phyloP scores from a whole-genome alignment of 2,888 invertebrate genomes.

The Rosalia funebris region DNA sequence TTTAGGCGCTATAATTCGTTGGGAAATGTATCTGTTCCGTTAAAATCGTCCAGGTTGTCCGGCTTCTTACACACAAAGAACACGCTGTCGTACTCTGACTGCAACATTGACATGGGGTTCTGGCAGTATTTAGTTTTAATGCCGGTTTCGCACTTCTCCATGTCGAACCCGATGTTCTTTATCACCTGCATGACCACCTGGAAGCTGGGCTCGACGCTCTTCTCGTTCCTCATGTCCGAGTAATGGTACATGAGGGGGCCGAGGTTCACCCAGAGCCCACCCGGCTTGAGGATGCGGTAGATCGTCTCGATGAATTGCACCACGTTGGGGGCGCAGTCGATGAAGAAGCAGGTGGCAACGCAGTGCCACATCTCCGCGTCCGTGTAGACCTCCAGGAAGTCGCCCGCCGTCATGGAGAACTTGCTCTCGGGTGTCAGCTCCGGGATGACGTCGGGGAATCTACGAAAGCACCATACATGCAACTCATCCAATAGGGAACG shows the following conservation, averaged over 20 bases:
- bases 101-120: conserved; percentile 91
- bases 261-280: conserved; percentile 88
- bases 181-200: conserved; percentile 72
- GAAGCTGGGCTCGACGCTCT: conserved; percentile 93
- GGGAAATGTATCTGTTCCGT: background rate
- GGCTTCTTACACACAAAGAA: conserved; percentile 91
- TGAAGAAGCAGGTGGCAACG: conserved; percentile 96
- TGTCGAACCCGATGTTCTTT: conserved; percentile 82
- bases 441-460: conserved; percentile 91
- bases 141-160: conserved; percentile 82
- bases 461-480: conserved; percentile 43
- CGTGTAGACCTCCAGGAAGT: conserved; percentile 91
- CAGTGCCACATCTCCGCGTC: conserved; percentile 84
- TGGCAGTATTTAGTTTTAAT: conserved; percentile 91
- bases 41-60: background rate
- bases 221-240: conserved; percentile 86
- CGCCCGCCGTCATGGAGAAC: conserved; percentile 97
- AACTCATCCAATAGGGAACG: too few relatives aligned
- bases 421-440: conserved; percentile 71
- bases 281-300: conserved; percentile 87
- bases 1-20: conserved; percentile 9
- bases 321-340: conserved; percentile 97
- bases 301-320: conserved; percentile 95
- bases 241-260: conserved; percentile 93
- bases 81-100: conserved; percentile 90